Evolutionary conservation across 2,113 vertebrate species (phyloP).

Genomic region (Gallinago media): DNA sequence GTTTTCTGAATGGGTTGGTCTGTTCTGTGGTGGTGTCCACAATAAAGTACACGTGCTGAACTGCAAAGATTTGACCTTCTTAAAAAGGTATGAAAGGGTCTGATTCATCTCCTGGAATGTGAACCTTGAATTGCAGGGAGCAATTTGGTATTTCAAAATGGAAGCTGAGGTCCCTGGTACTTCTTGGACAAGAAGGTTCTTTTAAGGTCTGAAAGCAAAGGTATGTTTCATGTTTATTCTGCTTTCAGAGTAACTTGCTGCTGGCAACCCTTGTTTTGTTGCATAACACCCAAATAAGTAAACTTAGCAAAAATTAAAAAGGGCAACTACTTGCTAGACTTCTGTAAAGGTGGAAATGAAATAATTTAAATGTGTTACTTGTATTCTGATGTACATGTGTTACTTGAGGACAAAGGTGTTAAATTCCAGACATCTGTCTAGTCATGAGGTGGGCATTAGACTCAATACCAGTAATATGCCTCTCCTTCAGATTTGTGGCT

Average conservation of each 20-base stretch:
- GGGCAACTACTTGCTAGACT: background rate
- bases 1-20: background rate
- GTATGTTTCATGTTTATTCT: background rate
- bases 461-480: background rate
- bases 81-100: background rate
- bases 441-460: background rate
- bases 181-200: background rate
- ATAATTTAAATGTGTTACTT: background rate
- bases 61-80: background rate
- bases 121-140: background rate
- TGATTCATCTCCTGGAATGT: slow-evolving; percentile 29
- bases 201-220: background rate
- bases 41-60: background rate
- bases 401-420: background rate
- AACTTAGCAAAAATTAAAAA: background rate
- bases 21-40: background rate
- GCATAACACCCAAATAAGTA: background rate
- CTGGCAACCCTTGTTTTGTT: background rate
- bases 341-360: background rate
- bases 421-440: background rate
- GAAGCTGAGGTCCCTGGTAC: background rate
- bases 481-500: background rate
- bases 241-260: background rate
- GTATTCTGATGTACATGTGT: background rate
- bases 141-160: slow-evolving; percentile 15